Conservation (phyloP, 2,113 vertebrate genomes). For the Gambusia affinis region DNA sequence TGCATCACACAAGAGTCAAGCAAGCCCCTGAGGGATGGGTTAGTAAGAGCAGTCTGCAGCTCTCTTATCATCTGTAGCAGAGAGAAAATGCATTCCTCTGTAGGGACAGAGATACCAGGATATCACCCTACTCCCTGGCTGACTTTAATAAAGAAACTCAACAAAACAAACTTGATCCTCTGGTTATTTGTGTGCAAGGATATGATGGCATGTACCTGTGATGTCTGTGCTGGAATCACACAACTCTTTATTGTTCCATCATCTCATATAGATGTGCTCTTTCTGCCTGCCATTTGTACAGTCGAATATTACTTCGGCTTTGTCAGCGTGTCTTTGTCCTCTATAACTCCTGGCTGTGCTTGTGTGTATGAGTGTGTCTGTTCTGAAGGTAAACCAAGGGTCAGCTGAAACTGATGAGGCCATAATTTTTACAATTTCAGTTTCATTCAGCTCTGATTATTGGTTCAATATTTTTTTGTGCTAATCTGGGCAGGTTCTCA, state of each 20-base stretch:
- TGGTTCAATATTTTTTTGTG: constrained; percentile 26
- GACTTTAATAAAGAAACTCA: constrained; percentile 6
- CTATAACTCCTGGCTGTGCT: not conserved
- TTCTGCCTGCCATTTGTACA: not conserved
- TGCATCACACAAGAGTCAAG: not conserved
- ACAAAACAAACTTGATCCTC: not conserved
- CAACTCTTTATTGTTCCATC: not conserved
- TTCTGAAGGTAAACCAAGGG: constrained; percentile 35
- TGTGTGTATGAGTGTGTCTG: constrained; percentile 5
- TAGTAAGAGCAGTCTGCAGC: not conserved
- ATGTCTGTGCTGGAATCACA: not conserved
- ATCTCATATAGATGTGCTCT: not conserved
- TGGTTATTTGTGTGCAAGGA: constrained; percentile 2
- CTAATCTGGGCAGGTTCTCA: constrained; percentile 22
- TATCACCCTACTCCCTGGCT: not conserved
- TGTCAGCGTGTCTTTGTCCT: not conserved
- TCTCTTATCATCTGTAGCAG: constrained; percentile 20
- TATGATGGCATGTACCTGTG: not conserved
- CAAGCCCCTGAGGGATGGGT: not conserved
- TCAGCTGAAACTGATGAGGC: constrained; percentile 34
- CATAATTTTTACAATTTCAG: constrained; percentile 14
- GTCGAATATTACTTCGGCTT: not conserved
- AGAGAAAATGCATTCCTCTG: constrained; percentile 22
- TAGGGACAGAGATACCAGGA: constrained; percentile 10
- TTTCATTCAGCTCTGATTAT: constrained; percentile 28